These are phyloP conservation scores for Meleagris gallopavo DNA, from an alignment of 2,113 vertebrate species.

Conservation along the genomic window DNA sequence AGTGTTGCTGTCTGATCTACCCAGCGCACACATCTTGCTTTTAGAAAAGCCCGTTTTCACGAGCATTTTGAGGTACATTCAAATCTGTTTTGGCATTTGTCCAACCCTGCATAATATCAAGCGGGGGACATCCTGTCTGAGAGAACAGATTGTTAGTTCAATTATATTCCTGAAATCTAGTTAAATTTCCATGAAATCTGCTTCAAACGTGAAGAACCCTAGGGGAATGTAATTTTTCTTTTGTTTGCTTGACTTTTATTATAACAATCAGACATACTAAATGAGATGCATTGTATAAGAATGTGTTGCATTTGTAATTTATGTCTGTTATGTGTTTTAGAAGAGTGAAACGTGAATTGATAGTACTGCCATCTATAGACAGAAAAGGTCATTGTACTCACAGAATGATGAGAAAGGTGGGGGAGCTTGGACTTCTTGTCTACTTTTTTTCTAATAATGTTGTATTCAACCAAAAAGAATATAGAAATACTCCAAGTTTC, in stretches of 20 bases:
- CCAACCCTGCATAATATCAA: slow-evolving; percentile 58
- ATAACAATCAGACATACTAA: slow-evolving; percentile 10
- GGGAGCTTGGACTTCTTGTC: not conserved
- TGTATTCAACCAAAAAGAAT: not conserved
- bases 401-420: not conserved
- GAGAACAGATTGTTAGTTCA: slow-evolving; percentile 67
- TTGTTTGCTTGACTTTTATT: slow-evolving; percentile 45
- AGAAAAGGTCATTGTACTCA: not conserved
- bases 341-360: slow-evolving; percentile 1
- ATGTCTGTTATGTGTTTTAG: not conserved
- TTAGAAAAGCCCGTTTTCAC: slow-evolving; percentile 55
- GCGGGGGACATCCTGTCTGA: slow-evolving; percentile 55
- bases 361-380: slow-evolving; percentile 7
- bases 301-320: not conserved
- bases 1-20: slow-evolving; percentile 27
- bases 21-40: slow-evolving; percentile 3
- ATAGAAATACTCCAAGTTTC: not conserved
- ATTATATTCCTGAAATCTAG: slow-evolving; percentile 70
- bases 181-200: slow-evolving; percentile 66
- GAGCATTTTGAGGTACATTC: slow-evolving; percentile 51
- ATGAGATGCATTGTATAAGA: not conserved
- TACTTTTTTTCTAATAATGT: not conserved
- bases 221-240: not conserved
- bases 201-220: slow-evolving; percentile 51
- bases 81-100: slow-evolving; percentile 48